Conservation (phyloP, 2,797 vertebrate genomes). For the Spinus pinus region DNA sequence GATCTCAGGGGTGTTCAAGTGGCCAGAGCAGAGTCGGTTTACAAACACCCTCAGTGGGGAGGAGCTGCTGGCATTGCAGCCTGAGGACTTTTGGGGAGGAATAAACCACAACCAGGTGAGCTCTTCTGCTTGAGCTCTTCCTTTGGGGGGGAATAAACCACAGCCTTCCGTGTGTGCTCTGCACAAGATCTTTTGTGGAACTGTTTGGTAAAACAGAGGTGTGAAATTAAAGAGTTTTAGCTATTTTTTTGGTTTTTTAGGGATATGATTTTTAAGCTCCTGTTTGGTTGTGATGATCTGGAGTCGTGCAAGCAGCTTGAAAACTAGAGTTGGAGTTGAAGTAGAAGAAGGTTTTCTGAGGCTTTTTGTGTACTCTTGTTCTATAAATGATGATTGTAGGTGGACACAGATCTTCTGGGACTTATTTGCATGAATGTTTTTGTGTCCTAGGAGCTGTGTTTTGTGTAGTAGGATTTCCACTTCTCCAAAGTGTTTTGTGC, state of each 20-base stretch:
- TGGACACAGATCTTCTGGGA: not conserved
- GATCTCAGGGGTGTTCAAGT: not conserved
- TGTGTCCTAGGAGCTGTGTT: not conserved
- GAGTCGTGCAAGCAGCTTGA: accelerated
- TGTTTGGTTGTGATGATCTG: not conserved
- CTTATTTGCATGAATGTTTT: not conserved
- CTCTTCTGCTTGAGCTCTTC: not conserved
- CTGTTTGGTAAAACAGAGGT: not conserved
- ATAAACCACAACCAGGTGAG: not conserved
- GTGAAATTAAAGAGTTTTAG: not conserved
- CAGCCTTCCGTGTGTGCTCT: not conserved
- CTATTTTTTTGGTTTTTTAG: accelerated
- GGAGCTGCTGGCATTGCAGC: not conserved
- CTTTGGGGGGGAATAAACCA: not conserved
- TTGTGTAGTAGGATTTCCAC: not conserved
- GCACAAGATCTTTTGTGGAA: not conserved
- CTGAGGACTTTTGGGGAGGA: not conserved
- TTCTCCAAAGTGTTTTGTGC: not conserved
- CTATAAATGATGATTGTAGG: not conserved
- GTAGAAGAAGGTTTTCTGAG: not conserved
- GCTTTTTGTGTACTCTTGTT: not conserved
- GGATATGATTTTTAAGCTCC: not conserved
- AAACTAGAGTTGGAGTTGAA: not conserved
- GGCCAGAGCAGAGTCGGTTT: not conserved
- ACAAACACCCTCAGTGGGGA: not conserved